phyloP scores from a whole-genome alignment of 2,888 invertebrate species.

The Apotomis betuletana region DNA sequence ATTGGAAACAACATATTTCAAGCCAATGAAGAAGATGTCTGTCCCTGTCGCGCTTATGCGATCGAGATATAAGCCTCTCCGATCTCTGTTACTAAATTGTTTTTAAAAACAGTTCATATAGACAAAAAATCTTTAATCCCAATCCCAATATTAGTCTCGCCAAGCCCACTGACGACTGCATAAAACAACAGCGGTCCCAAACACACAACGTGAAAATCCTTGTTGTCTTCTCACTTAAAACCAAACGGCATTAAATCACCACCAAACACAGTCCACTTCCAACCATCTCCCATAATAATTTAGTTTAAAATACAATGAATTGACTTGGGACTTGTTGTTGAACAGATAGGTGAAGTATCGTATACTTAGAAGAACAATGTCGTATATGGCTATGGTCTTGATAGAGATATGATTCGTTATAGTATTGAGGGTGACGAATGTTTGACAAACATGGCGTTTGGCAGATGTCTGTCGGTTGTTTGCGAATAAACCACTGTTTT shows the following conservation, averaged over 20 bases:
- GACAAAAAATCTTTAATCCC: background rate
- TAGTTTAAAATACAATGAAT: background rate
- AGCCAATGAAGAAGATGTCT: too few species aligned
- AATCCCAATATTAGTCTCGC: background rate
- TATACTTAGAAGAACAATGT: background rate
- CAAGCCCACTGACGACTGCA: background rate
- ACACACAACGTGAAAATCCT: background rate
- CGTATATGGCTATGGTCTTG: background rate
- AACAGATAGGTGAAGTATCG: background rate
- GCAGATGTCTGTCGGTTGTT: slow-evolving; percentile 34
- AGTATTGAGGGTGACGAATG: background rate
- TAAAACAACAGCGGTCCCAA: background rate
- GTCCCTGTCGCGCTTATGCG: too few species aligned
- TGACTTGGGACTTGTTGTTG: background rate
- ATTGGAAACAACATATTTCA: too few species aligned
- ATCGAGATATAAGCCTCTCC: too few species aligned
- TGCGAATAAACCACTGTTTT: slow-evolving; percentile 30
- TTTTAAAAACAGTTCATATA: background rate
- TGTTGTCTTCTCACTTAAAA: background rate
- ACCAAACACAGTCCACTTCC: background rate
- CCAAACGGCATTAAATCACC: slow-evolving; percentile 1
- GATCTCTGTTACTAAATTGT: background rate
- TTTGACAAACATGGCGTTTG: slow-evolving; percentile 25
- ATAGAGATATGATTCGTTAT: background rate
- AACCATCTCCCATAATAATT: background rate